Evolutionary conservation across 2,888 invertebrate species (phyloP).

Genomic region (Drosophila falleni): DNA sequence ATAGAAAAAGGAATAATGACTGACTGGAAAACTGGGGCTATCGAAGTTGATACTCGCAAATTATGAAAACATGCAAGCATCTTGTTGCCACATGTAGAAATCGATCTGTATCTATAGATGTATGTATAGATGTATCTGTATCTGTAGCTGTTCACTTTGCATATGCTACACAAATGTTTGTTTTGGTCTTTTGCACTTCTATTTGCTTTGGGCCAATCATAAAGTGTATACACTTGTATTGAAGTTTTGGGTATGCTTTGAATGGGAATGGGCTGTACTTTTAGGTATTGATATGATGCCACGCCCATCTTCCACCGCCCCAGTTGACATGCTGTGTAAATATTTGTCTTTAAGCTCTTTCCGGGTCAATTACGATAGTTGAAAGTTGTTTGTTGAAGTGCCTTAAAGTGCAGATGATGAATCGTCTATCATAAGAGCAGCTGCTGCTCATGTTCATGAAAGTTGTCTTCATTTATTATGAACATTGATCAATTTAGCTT

Average conservation of each 20-base stretch:
- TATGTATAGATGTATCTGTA: slow-evolving; percentile 1
- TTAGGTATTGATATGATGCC: slow-evolving; percentile 32
- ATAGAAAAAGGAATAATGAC: slow-evolving; percentile 6
- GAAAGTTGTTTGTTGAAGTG: slow-evolving; percentile 30
- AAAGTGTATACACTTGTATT: slow-evolving; percentile 40
- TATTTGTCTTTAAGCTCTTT: slow-evolving; percentile 53
- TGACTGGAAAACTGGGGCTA: slow-evolving; percentile 2
- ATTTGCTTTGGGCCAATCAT: slow-evolving; percentile 60
- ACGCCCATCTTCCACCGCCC: slow-evolving; percentile 1
- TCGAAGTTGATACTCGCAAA: slow-evolving; percentile 19
- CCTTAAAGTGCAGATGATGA: slow-evolving; percentile 43
- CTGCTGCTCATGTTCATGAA: slow-evolving; percentile 13
- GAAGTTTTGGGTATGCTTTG: background rate
- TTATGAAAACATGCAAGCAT: slow-evolving; percentile 16
- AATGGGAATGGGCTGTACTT: background rate
- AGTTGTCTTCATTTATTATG: slow-evolving; percentile 10
- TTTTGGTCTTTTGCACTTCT: slow-evolving; percentile 43
- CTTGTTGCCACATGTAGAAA: background rate
- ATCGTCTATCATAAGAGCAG: slow-evolving; percentile 23
- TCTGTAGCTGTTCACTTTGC: slow-evolving; percentile 40
- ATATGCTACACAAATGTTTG: slow-evolving; percentile 45
- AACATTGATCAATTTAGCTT: slow-evolving; percentile 36
- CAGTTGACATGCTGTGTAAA: slow-evolving; percentile 45
- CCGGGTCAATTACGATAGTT: slow-evolving; percentile 61
- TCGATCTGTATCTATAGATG: slow-evolving; percentile 1